Percentiles rank a stretch among this genome's conserved stretches.
These are phyloP conservation scores for Eurytoma adleriae DNA, from an alignment of 2,888 invertebrate genomes.

Conservation along the genomic window DNA sequence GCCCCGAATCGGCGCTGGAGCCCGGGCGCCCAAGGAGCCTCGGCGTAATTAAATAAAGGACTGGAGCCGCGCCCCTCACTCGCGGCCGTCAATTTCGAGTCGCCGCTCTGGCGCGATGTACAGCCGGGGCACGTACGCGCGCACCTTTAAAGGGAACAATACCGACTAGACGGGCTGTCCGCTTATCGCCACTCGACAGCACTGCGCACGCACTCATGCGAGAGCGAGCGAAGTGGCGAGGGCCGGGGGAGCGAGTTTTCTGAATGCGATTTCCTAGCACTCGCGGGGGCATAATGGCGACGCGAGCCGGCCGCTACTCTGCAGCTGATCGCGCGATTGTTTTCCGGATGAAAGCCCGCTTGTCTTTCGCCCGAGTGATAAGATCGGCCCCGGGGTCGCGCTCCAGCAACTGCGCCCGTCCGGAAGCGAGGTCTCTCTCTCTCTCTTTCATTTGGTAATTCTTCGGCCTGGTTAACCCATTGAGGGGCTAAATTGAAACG, in stretches of 20 bases:
- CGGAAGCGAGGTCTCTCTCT: no score
- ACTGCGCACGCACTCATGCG: background rate
- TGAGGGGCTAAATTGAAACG: no score
- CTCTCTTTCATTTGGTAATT: no score
- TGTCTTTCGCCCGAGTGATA: constrained; percentile 9
- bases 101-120: constrained; percentile 7
- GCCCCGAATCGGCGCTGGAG: constrained; percentile 2
- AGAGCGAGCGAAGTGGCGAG: background rate
- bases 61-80: background rate
- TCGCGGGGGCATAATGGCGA: background rate
- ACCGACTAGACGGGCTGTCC: constrained; percentile 10
- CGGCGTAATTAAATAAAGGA: constrained; percentile 47
- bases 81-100: constrained; percentile 12
- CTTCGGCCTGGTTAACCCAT: no score
- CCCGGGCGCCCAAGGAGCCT: background rate
- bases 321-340: constrained; percentile 52
- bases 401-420: background rate
- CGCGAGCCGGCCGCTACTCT: background rate
- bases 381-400: constrained; percentile 29
- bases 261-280: constrained; percentile 18
- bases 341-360: constrained; percentile 42
- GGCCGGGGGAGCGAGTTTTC: constrained; percentile 25
- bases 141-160: constrained; percentile 27
- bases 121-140: background rate
- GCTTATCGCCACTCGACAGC: constrained; percentile 47